Conservation (phyloP, 2,113 vertebrate species). For the Panthera tigris region DNA sequence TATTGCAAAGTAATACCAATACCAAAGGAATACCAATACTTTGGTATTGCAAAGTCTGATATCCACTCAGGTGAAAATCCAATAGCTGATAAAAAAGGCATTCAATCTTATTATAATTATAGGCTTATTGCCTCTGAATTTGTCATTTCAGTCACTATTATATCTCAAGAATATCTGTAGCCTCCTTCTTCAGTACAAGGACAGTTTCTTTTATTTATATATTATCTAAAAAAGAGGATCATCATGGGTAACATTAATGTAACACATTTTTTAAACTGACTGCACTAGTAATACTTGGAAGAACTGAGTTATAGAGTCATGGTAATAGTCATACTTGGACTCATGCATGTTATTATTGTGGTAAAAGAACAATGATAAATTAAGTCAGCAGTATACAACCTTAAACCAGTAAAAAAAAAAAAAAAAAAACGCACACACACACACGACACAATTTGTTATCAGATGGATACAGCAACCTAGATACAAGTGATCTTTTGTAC, state of each 20-base stretch:
- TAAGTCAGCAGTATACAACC: not conserved
- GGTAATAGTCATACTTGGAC: not conserved
- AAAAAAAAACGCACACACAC: too few species aligned
- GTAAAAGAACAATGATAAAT: not conserved
- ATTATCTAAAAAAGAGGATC: not conserved
- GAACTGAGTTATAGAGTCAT: not conserved
- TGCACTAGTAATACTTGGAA: constrained; percentile 10
- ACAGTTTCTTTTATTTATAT: not conserved
- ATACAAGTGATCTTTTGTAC: not conserved
- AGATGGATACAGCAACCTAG: not conserved
- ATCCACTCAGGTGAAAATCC: constrained; percentile 1
- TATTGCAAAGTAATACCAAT: too few species aligned
- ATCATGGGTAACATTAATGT: not conserved
- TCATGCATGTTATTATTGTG: not conserved
- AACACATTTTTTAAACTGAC: constrained; percentile 30
- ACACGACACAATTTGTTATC: not conserved
- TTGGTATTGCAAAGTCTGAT: not conserved
- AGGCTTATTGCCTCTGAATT: not conserved
- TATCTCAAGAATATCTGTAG: not conserved
- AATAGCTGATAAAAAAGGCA: constrained; percentile 2
- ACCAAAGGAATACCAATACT: too few species aligned
- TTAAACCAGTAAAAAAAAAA: constrained; percentile 43
- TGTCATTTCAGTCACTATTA: not conserved
- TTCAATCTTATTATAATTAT: not conserved
- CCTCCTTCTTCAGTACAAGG: not conserved